Base-by-base conservation (phyloP, 2,888 invertebrate species). In the Amphipoea oculea region DNA sequence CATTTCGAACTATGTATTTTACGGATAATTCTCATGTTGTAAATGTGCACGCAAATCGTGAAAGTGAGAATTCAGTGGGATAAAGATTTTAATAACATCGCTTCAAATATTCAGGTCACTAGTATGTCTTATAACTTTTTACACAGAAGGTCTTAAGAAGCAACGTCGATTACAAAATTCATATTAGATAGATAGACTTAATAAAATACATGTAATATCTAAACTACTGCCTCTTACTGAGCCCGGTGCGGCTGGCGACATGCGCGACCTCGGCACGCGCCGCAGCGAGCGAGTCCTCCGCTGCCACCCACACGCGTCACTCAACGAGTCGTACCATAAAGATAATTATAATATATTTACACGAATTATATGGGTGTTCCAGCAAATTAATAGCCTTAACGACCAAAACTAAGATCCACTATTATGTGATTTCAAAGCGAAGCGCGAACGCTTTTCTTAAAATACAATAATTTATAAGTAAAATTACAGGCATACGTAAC, bases 111-210 rank as follows among this genome's bases (percentile, higher is more conserved):
- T 96, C 96, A 97, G 96, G 96, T 97, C 96, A 97, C 96, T 96
- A 96, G 96, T 97, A 96, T 96, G 96, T 96, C 95, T 96, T 96
- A 95, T 93, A 94, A 93, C 95, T 96, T 96, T 96, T 96, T 96
- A 96, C 95, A 96, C 95, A 96, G 95, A 96, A 83, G 96, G 95
- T 96, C 95, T 96, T 96, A 94, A 96, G 96, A 96, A 96, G 96
- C 96, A 95, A 97, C 96, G 96, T 96, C 95, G 95, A 96, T 96
- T 96, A 96, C 96, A 96, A 96, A 96, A 96, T 96, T 95, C 95
- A 96, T 96, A 96, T 95, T 94, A 96, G 95, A 96, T 95, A 95
- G 89, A 89, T 89, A 90, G 96, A 96, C 96, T 96, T 96, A 96
- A 96, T 96, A 96, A 96, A 96, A 92, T 96, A 96, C 96, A 96